A percentile compares a stretch with the other conserved stretches of the same genome.
Evolutionary conservation across 2,113 vertebrate genomes (phyloP).

Genomic region (Nannobrachium achirus): DNA sequence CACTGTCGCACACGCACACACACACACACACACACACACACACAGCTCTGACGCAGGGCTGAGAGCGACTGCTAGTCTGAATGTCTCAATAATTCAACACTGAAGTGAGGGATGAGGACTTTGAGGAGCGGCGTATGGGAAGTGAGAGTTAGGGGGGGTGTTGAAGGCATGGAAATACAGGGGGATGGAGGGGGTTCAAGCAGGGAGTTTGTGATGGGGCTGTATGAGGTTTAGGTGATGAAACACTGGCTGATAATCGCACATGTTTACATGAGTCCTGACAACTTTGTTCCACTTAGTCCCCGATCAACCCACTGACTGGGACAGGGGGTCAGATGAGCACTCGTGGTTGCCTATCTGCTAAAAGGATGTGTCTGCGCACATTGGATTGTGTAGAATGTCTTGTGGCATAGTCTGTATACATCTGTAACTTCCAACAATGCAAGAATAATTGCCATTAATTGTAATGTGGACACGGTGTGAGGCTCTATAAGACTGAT

Average conservation of each 20-base stretch:
- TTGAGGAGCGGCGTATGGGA: slow-evolving; percentile 27
- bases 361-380: not conserved
- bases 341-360: slow-evolving; percentile 5
- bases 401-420: not conserved
- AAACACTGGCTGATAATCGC: slow-evolving; percentile 20
- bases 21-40: slow-evolving; percentile 19
- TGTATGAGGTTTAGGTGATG: slow-evolving; percentile 3
- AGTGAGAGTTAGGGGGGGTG: not conserved
- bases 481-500: not conserved
- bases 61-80: slow-evolving; percentile 69
- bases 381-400: not conserved
- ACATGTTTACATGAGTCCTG: slow-evolving; percentile 11
- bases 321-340: slow-evolving; percentile 7
- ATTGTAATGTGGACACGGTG: not conserved
- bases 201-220: not conserved
- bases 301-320: slow-evolving; percentile 5
- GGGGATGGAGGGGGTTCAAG: not conserved
- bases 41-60: slow-evolving; percentile 56
- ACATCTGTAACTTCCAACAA: not conserved
- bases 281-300: slow-evolving; percentile 36
- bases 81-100: slow-evolving; percentile 79
- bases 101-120: slow-evolving; percentile 56
- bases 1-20: slow-evolving; percentile 34
- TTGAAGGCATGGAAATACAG: slow-evolving; percentile 19
- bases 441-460: not conserved